A percentile compares a stretch with the other conserved stretches of the same genome.
These are phyloP conservation scores for Alectoris magna DNA, from an alignment of 2,797 vertebrate genomes.

Conservation along the genomic window DNA sequence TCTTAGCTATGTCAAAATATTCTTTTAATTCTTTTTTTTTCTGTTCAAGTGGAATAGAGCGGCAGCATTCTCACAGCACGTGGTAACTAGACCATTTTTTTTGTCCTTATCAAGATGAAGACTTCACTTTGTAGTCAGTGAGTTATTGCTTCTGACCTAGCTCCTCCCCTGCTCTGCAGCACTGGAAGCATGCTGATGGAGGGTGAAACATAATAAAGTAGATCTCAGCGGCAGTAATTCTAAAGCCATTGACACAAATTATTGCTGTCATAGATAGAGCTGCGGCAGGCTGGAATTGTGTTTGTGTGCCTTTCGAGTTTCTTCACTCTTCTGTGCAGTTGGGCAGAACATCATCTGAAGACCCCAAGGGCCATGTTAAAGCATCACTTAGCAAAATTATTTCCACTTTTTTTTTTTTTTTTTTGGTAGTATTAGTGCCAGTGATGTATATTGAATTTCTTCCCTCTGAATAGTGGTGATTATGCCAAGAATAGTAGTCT, in stretches of 20 bases:
- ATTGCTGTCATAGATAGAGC: background rate
- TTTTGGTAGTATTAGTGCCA: background rate
- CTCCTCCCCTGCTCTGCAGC: background rate
- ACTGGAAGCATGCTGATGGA: conserved; percentile 4
- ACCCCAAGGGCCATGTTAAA: conserved; percentile 1
- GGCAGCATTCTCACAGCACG: background rate
- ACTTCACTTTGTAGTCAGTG: background rate
- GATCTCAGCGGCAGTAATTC: background rate
- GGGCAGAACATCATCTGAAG: background rate
- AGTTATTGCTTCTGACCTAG: background rate
- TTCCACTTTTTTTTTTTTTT: background rate
- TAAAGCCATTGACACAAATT: conserved; percentile 30
- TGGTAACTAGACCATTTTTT: background rate
- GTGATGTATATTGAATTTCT: background rate
- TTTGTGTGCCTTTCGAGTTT: conserved; percentile 25
- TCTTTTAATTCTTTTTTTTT: background rate
- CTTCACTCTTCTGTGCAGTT: background rate
- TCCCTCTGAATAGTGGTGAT: background rate
- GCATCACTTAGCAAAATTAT: conserved; percentile 15
- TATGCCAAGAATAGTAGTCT: background rate
- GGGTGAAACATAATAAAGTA: background rate
- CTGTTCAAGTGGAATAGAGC: background rate
- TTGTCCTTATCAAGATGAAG: background rate
- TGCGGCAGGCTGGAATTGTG: conserved; percentile 16
- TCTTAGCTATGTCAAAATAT: background rate